These are phyloP conservation scores for Micromesistius poutassou DNA, from an alignment of 2,797 vertebrate genomes.

Conservation along the genomic window DNA sequence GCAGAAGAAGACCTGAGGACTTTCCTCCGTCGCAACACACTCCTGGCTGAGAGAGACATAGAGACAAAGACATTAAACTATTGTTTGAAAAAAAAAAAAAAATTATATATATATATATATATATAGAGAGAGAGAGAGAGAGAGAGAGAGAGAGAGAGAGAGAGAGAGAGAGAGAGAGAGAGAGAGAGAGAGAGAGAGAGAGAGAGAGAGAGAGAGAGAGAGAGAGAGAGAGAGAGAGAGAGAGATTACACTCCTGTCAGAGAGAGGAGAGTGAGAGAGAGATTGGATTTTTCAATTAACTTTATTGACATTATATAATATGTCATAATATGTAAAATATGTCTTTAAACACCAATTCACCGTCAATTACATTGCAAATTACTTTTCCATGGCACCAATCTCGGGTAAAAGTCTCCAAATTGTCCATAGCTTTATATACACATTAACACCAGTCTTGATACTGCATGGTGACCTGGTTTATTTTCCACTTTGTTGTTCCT, in stretches of 20 bases:
- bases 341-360: too few species aligned
- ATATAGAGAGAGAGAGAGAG: not conserved
- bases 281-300: too few species aligned
- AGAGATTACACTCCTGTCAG: not conserved
- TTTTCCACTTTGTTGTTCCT: too few species aligned
- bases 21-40: slow-evolving; percentile 92
- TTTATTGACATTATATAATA: not conserved
- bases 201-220: not conserved
- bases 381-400: too few species aligned
- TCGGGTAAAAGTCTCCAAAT: too few species aligned
- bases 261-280: not conserved
- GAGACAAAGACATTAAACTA: not conserved
- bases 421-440: too few species aligned
- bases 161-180: slow-evolving; percentile 1
- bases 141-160: not conserved
- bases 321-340: too few species aligned
- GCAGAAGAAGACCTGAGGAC: slow-evolving; percentile 96
- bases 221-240: slow-evolving; percentile 2
- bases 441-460: too few species aligned
- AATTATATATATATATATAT: too few species aligned
- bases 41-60: slow-evolving; percentile 75
- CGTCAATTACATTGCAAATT: too few species aligned
- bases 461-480: too few species aligned
- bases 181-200: not conserved
- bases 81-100: too few species aligned